Base-by-base conservation (phyloP, 2,113 vertebrate species). In the Eulemur rufifrons region DNA sequence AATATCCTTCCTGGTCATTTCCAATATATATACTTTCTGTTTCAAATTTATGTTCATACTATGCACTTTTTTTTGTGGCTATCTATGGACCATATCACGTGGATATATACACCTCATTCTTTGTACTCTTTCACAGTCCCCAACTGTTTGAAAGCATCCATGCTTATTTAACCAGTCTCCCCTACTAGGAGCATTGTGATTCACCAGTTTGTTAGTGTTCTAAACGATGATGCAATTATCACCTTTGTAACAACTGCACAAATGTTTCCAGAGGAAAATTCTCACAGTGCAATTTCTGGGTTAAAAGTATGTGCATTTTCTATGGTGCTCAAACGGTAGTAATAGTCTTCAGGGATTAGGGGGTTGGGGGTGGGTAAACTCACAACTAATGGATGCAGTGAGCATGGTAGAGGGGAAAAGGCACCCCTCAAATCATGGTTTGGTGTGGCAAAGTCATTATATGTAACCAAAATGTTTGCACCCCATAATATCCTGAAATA, bases 211-310 rank as follows among this genome's bases (percentile, higher is more conserved):
- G 52, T 92, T 68, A 52, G 37, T 64, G 5, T 77, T 56, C 59
- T 76, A 64, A 93, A 73, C 14, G 63, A 68, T 7, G 32, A 50
- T 34, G 0, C 3, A 29, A 76, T 82, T 66, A 86, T 39, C 39
- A 66, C 54, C 54, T 73, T 83, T 71, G 18, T 63, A 82, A 87
- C 18, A 27, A 59, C 29, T n/a, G 52, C 6, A n/a, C 27, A 89
- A 94, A 86, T 23, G 12, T 74, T 93, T 82, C 54, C 32, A 29
- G 45, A 66, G 85, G n/a, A 94, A 91, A 94, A 56, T 68, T 21
- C 66, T 64, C 73, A 25, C 2, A n/a, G 59, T 25, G 50, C 45
- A 61, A 39, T 82, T 78, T 94, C 87, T 91, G 34, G 6, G 14
- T 54, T 63, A 37, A 91, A 85, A 89, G 68, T 27, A 84, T 12